A percentile compares a stretch with the other conserved stretches of the same genome.
Conservation (phyloP, 2,888 invertebrate genomes). For the Chesias legatella region DNA sequence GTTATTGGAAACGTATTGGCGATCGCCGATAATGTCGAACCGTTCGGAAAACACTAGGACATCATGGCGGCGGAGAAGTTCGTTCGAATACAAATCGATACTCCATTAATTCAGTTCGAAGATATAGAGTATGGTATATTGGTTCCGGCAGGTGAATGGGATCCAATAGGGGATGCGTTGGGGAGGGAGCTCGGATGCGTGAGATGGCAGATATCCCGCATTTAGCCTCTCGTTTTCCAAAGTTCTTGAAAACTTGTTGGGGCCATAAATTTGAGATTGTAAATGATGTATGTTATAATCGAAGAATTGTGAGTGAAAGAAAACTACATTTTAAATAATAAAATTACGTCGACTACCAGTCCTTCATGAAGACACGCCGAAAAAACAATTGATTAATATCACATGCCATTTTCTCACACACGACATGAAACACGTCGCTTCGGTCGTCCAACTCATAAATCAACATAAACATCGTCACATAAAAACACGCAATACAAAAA, state of each 20-base stretch:
- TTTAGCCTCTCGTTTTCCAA: constrained; percentile 17
- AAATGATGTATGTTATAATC: too few species aligned
- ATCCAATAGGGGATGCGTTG: constrained; percentile 47
- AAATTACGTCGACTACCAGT: too few species aligned
- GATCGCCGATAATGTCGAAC: constrained; percentile 79
- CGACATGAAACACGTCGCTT: neutral
- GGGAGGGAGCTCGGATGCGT: constrained; percentile 41
- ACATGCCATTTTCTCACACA: neutral
- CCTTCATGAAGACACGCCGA: neutral
- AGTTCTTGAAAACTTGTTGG: constrained; percentile 1
- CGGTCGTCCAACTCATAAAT: too few species aligned
- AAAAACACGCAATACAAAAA: constrained; percentile 26
- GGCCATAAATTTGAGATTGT: neutral
- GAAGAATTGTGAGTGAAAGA: too few species aligned
- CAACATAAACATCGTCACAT: constrained; percentile 3
- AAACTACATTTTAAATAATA: too few species aligned
- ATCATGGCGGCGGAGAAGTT: constrained; percentile 60
- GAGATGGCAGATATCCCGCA: constrained; percentile 55
- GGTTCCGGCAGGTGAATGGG: constrained; percentile 60
- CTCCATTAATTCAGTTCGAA: constrained; percentile 68
- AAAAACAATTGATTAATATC: neutral
- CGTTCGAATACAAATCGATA: constrained; percentile 76
- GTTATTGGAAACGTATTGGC: constrained; percentile 66
- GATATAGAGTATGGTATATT: constrained; percentile 63
- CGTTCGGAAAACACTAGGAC: constrained; percentile 79